Percentiles rank a stretch among this genome's conserved stretches.
These are phyloP conservation scores for Volucella inflata DNA, from an alignment of 2,888 invertebrate genomes.

Conservation along the genomic window DNA sequence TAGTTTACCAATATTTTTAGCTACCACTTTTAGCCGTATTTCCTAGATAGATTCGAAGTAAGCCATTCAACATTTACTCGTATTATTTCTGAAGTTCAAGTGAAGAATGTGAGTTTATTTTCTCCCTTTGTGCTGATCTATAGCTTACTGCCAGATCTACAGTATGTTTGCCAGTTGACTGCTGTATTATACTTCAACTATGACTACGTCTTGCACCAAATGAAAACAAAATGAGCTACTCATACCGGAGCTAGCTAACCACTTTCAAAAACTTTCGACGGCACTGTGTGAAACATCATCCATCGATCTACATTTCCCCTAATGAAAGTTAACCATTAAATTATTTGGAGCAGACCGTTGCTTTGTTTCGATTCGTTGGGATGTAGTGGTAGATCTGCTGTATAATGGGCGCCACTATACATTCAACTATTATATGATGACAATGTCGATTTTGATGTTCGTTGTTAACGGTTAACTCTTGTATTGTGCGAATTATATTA, in stretches of 20 bases:
- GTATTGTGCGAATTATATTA: constrained; percentile 42
- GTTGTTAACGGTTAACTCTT: constrained; percentile 21
- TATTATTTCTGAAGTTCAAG: no score
- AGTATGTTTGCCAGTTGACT: no score
- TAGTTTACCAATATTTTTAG: no score
- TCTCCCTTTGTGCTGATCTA: no score
- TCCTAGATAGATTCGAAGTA: no score
- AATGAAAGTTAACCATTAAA: constrained; percentile 64
- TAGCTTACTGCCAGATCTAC: no score
- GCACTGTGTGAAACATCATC: constrained; percentile 29
- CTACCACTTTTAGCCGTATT: no score
- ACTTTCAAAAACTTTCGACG: not conserved
- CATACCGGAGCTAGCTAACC: not conserved
- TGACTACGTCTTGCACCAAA: no score
- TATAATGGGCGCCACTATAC: constrained; percentile 26
- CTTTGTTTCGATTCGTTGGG: constrained; percentile 34
- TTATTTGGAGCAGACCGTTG: constrained; percentile 52
- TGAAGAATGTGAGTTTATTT: no score
- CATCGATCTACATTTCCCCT: constrained; percentile 20
- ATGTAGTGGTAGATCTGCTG: constrained; percentile 18
- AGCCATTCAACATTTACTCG: no score
- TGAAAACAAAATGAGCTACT: no score
- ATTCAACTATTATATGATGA: constrained; percentile 55
- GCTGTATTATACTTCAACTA: no score
- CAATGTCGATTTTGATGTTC: constrained; percentile 40